These are phyloP conservation scores for Gastrophryne carolinensis DNA, from an alignment of 2,797 vertebrate genomes.

Conservation along the genomic window DNA sequence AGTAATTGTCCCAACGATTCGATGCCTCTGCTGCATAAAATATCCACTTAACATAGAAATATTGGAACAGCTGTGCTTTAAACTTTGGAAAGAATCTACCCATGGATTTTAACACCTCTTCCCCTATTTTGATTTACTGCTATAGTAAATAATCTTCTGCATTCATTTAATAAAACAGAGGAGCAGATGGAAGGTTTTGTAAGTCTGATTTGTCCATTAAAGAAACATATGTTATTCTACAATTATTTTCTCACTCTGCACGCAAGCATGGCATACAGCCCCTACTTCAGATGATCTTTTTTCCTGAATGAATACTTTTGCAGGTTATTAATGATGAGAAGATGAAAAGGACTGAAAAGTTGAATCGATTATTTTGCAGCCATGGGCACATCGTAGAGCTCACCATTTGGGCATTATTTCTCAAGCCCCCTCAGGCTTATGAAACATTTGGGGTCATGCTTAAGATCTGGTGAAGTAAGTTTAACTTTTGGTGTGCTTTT, in stretches of 20 bases:
- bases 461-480: no score
- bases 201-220: conserved; percentile 45
- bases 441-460: no score
- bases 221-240: conserved; percentile 31
- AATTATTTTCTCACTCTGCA: conserved; percentile 22
- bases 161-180: conserved; percentile 34
- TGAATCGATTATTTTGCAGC: no score
- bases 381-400: no score
- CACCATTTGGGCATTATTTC: no score
- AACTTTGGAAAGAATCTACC: conserved; percentile 17
- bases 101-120: conserved; percentile 25
- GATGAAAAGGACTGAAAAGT: background rate
- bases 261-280: background rate
- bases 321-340: background rate
- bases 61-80: conserved; percentile 39
- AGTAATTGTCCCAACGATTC: background rate
- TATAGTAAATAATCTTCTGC: conserved; percentile 33
- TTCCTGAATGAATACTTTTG: background rate
- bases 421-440: no score
- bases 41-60: conserved; percentile 38
- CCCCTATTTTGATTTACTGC: conserved; percentile 27
- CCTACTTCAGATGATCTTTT: background rate
- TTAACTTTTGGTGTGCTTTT: no score
- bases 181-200: conserved; percentile 49
- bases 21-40: conserved; percentile 11